These are phyloP conservation scores for Pyrgus malvae DNA, from an alignment of 2,888 invertebrate species.

Conservation along the genomic window DNA sequence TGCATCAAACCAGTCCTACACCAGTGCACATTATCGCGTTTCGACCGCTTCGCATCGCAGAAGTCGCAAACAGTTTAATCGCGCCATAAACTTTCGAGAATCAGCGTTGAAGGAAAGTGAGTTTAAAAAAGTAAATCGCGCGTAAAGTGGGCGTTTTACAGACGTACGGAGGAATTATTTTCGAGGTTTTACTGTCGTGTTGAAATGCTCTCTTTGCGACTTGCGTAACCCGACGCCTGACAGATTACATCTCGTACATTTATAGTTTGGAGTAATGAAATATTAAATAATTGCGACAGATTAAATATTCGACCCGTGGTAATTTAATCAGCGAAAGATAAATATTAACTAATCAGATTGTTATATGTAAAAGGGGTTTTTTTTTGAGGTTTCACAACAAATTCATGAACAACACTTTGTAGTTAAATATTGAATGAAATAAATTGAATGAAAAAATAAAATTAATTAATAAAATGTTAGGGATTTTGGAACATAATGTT, in stretches of 20 bases:
- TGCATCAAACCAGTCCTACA: background rate
- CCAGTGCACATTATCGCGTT: conserved; percentile 26
- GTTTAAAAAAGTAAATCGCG: conserved; percentile 50
- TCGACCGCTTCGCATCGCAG: conserved; percentile 42
- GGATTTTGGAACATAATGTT: no score
- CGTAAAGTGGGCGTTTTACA: conserved; percentile 68
- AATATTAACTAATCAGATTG: background rate
- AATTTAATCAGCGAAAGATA: conserved; percentile 7
- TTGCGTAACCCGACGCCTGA: conserved; percentile 53
- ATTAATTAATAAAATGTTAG: no score
- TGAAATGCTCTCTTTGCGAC: conserved; percentile 54
- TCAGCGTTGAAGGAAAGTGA: conserved; percentile 55
- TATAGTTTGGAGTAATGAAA: conserved; percentile 30
- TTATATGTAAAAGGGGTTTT: no score
- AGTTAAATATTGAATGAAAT: no score
- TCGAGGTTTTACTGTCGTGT: conserved; percentile 63
- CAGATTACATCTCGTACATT: conserved; percentile 40
- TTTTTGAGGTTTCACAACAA: no score
- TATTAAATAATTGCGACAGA: conserved; percentile 34
- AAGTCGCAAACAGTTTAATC: conserved; percentile 55
- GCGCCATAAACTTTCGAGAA: conserved; percentile 55
- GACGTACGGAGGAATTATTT: conserved; percentile 59
- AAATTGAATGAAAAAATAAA: no score
- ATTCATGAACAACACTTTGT: no score
- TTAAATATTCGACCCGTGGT: background rate